Evolutionary conservation across 2,797 vertebrate species (phyloP), one percentile per base, ranked within the genome.

Genomic region (Pipistrellus nathusii): DNA sequence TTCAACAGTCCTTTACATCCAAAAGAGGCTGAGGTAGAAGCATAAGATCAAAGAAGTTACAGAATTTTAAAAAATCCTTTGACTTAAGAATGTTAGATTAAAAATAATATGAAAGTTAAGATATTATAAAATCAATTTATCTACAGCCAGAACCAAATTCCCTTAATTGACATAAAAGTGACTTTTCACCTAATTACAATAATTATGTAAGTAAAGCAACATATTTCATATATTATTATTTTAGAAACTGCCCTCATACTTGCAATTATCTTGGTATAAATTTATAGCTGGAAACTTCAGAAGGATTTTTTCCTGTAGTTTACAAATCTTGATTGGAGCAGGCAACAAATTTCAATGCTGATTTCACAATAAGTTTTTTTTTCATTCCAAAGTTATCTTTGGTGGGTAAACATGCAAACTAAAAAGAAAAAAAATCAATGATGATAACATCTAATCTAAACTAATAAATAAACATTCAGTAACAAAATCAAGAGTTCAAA

Each of bases 101-200:
- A 85, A 78, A 96, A 83, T 75, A 95, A 95, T 11, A 90, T n/a
- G 92, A 93, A 96, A 95, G 71, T 77, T 48, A 92, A 86, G 13
- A 57, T 72, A 76, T 17, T 48, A 69, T 86, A 77, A 95, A 83
- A 91, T 83, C 32, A 73, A 48, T 93, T 83, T 91, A 23, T 44
- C 11, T 89, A 44, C 7, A 88, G 53, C 32, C 32, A 91, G 13
- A 73, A 83, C 0, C 4, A 85, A 78, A 95, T 57, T 92, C 25
- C 44, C 57, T 69, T 75, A 88, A 80, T 32, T 92, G 17, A 6
- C 27, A 85, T 25, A 71, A 88, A 91, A 35, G 2, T 48, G 44
- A 85, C 46, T 72, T 81, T 89, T 86, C 62, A n/a, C 41, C 12
- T 88, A 68, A 2, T 85, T 69, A 89, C 0, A 83, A 92, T 69